These are phyloP conservation scores for Ladona fulva DNA, from an alignment of 1,140 invertebrate species.

Conservation along the genomic window DNA sequence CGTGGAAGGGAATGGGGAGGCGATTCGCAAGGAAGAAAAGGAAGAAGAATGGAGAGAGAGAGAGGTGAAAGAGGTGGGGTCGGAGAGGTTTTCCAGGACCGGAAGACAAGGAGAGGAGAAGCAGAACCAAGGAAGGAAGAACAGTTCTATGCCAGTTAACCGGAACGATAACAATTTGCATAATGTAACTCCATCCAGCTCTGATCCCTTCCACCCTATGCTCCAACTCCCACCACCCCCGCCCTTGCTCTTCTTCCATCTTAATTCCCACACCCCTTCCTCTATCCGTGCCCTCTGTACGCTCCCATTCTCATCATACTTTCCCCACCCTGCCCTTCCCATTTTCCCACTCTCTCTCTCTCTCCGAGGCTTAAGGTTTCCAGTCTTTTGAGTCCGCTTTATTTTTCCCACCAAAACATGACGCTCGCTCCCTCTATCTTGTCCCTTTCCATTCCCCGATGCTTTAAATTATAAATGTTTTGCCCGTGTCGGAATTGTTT, in stretches of 20 bases:
- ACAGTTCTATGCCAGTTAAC: not conserved
- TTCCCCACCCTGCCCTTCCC: not conserved
- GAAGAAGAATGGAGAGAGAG: not conserved
- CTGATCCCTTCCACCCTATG: not conserved
- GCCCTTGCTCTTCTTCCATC: no score
- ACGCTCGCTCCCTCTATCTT: not conserved
- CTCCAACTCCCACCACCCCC: not conserved
- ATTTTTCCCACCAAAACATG: not conserved
- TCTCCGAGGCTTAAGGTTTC: not conserved
- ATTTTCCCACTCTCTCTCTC: not conserved
- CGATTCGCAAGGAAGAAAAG: not conserved
- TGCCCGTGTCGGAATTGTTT: no score
- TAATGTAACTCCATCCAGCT: constrained; percentile 5
- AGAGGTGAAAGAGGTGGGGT: not conserved
- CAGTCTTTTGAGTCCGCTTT: not conserved
- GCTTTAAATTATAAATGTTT: no score
- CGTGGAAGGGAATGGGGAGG: not conserved
- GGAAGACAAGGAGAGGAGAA: not conserved
- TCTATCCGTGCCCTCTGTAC: not conserved
- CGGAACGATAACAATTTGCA: constrained; percentile 4
- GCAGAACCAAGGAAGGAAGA: not conserved
- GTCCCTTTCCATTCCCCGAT: no score
- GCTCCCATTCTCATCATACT: not conserved
- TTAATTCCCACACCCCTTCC: not conserved
- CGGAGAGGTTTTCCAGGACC: not conserved